phyloP scores from a whole-genome alignment of 2,888 invertebrate species.

The Anodontia alba region DNA sequence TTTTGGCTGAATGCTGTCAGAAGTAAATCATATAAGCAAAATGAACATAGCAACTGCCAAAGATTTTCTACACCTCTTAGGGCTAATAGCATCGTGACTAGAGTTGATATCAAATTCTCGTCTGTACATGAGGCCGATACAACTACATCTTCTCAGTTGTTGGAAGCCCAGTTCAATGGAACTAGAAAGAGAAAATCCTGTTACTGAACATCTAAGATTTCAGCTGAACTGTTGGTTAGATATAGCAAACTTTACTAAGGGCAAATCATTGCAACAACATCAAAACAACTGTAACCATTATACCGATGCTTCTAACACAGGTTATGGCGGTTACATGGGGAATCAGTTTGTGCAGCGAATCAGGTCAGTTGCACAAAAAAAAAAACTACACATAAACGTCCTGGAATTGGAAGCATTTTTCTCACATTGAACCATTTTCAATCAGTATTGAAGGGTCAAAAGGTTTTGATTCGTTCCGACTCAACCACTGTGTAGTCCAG shows the following conservation, averaged over 20 bases:
- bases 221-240: no score
- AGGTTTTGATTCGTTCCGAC: constrained; percentile 47
- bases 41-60: constrained; percentile 13
- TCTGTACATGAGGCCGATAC: constrained; percentile 29
- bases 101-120: constrained; percentile 22
- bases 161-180: constrained; percentile 19
- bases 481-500: constrained; percentile 43
- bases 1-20: constrained; percentile 23
- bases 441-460: constrained; percentile 22
- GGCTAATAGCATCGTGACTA: constrained; percentile 32
- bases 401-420: constrained; percentile 54
- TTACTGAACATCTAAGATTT: constrained; percentile 22
- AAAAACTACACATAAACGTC: constrained; percentile 43
- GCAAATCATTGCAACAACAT: constrained; percentile 25
- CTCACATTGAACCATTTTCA: constrained; percentile 24
- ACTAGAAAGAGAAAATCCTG: constrained; percentile 23
- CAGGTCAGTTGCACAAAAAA: constrained; percentile 24
- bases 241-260: constrained; percentile 28
- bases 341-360: constrained; percentile 33
- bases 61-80: constrained; percentile 33
- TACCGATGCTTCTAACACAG: constrained; percentile 44
- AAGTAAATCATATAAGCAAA: background rate
- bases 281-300: constrained; percentile 21
- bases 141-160: constrained; percentile 20
- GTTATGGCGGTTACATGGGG: constrained; percentile 38